phyloP scores from a whole-genome alignment of 2,113 vertebrate genomes.

The Symphodus melops region DNA sequence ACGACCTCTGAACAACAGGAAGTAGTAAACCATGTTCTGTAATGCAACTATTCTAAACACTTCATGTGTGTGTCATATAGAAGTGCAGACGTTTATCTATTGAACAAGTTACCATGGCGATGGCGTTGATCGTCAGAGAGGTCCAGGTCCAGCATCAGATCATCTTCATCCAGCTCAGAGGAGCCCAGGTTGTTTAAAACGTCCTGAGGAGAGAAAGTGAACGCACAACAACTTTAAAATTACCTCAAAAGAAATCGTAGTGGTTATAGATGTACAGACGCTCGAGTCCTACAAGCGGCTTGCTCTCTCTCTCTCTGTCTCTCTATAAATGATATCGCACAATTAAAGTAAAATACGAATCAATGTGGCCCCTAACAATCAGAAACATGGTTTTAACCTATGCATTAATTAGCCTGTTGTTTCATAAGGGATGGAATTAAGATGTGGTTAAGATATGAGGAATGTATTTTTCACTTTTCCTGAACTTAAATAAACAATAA shows the following conservation, averaged over 20 bases:
- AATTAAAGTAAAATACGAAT: too few relatives aligned
- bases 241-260: too few relatives aligned
- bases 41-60: too few relatives aligned
- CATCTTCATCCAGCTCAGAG: slow-evolving; percentile 97
- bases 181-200: slow-evolving; percentile 96
- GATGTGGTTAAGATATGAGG: not conserved
- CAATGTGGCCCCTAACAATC: too few relatives aligned
- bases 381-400: too few relatives aligned
- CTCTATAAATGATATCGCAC: too few relatives aligned
- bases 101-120: slow-evolving; percentile 84
- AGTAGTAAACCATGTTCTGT: not conserved
- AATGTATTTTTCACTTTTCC: slow-evolving; percentile 15
- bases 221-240: not conserved
- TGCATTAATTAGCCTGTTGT: too few relatives aligned
- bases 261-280: too few relatives aligned
- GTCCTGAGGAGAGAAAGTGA: slow-evolving; percentile 83
- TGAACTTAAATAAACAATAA: slow-evolving; percentile 29
- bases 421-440: not conserved
- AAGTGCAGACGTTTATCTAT: not conserved
- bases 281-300: too few relatives aligned
- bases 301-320: too few relatives aligned
- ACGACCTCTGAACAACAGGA: not conserved
- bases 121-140: slow-evolving; percentile 93
- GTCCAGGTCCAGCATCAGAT: slow-evolving; percentile 97
- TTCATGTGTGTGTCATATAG: too few relatives aligned